Evolutionary conservation across 2,888 invertebrate genomes (phyloP).

Genomic region (Spisula solida): DNA sequence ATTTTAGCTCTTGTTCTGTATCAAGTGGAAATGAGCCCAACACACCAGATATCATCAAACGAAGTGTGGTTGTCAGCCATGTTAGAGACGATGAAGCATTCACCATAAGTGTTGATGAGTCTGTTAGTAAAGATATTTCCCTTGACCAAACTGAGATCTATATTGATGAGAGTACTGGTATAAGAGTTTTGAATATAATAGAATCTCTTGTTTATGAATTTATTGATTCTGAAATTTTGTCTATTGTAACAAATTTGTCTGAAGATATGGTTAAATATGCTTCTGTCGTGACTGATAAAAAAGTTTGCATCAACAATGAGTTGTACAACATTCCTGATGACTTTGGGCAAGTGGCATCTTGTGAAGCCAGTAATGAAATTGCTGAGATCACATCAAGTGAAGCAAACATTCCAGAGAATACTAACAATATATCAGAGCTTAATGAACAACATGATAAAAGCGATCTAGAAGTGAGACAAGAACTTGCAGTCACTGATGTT

Average conservation of each 20-base stretch:
- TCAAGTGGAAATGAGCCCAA: constrained; percentile 41
- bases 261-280: not conserved
- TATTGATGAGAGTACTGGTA: not conserved
- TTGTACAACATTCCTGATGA: not conserved
- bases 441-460: not conserved
- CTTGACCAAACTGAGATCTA: not conserved
- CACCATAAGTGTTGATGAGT: not conserved
- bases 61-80: not conserved
- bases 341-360: not conserved
- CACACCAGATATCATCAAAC: constrained; percentile 13
- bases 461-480: not conserved
- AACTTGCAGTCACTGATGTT: not conserved
- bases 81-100: not conserved
- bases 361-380: not conserved
- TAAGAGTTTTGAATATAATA: not conserved
- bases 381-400: not conserved
- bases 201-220: not conserved
- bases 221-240: not conserved
- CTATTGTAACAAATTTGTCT: not conserved
- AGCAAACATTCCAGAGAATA: not conserved
- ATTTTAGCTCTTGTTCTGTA: constrained; percentile 46
- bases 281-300: not conserved
- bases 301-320: not conserved
- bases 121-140: not conserved
- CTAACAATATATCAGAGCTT: not conserved